Percentiles rank a stretch among this genome's conserved stretches.
Evolutionary conservation across 30 jellyfish, hydroid and myxozoan species (phyloP).

Genomic region (Aurelia aurita): DNA sequence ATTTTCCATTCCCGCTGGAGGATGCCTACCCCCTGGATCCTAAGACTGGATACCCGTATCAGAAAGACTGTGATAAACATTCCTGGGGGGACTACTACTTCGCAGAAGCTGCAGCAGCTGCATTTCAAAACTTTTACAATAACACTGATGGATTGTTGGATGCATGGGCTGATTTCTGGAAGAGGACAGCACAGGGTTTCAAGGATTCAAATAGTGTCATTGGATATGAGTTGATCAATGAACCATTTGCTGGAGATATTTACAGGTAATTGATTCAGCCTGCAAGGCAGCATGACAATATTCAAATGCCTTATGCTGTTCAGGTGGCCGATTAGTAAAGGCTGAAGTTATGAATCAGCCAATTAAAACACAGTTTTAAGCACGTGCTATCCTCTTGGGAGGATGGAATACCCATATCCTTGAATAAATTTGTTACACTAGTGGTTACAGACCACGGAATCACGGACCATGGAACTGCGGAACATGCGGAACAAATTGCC

Average conservation of each 20-base stretch:
- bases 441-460: no score
- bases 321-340: no score
- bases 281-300: no score
- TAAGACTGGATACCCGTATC: constrained; percentile 92
- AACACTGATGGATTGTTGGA: constrained; percentile 90
- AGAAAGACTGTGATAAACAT: constrained; percentile 82
- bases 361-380: no score
- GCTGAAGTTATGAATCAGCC: no score
- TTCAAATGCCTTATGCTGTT: no score
- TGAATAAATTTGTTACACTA: no score
- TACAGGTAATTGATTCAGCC: constrained; percentile 59
- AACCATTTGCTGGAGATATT: constrained; percentile 93
- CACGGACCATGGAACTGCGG: no score
- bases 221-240: constrained; percentile 94
- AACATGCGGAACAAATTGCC: no score
- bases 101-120: constrained; percentile 89
- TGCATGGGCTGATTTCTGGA: constrained; percentile 94
- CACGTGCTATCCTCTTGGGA: no score
- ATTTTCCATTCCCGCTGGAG: constrained; percentile 86
- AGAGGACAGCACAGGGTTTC: constrained; percentile 86
- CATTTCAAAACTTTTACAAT: constrained; percentile 90
- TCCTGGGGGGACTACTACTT: constrained; percentile 96
- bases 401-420: no score
- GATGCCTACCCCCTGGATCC: constrained; percentile 83
- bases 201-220: constrained; percentile 66